phyloP scores from a whole-genome alignment of 1,140 invertebrate genomes.

The Amphibalanus amphitrite region DNA sequence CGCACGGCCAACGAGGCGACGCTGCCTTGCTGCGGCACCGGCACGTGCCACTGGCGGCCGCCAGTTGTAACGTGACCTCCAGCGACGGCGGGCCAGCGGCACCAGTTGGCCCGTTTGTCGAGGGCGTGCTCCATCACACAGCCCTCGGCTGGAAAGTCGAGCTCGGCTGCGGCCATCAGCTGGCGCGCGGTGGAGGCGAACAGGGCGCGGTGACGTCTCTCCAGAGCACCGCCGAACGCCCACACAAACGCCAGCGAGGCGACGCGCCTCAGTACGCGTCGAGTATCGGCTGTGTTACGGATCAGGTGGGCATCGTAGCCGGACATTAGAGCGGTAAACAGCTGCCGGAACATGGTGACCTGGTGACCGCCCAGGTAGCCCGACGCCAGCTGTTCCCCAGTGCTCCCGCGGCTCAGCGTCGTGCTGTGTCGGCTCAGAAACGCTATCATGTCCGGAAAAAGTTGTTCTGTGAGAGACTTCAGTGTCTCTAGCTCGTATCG shows the following conservation, averaged over 20 bases:
- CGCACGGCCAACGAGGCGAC: not conserved
- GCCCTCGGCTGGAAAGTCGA: not conserved
- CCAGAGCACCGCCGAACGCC: not conserved
- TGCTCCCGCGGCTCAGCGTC: not conserved
- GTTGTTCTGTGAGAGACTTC: not conserved
- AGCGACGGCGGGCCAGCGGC: not conserved
- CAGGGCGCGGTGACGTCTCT: not conserved
- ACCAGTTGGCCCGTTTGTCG: not conserved
- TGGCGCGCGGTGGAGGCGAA: not conserved
- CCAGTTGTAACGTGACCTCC: not conserved
- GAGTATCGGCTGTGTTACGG: not conserved
- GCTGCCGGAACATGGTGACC: not conserved
- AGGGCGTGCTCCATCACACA: not conserved
- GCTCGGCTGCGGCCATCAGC: not conserved
- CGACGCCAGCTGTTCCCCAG: not conserved
- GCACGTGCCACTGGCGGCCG: not conserved
- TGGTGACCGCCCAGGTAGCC: not conserved
- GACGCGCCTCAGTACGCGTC: not conserved
- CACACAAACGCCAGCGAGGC: not conserved
- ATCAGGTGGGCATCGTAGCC: not conserved
- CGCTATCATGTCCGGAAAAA: not conserved
- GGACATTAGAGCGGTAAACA: not conserved
- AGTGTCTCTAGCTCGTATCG: not conserved
- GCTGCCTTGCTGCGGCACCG: not conserved
- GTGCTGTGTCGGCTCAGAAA: not conserved